Base-by-base conservation (phyloP, 2,797 vertebrate genomes). In the Gallinago solitaria region DNA sequence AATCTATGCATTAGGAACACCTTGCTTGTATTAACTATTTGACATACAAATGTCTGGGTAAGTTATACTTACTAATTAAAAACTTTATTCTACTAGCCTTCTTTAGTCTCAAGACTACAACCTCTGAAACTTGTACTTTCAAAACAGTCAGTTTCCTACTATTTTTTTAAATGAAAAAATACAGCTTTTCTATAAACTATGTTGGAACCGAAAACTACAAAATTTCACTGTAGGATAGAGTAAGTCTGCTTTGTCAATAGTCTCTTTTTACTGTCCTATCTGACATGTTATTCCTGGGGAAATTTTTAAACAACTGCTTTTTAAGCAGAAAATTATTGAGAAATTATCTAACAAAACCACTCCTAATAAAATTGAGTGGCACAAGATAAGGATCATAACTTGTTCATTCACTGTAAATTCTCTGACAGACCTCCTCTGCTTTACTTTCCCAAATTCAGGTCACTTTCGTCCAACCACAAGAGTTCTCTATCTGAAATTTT, bases 171-270 rank as follows among this genome's bases (percentile, higher is more conserved):
- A 85, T 35, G 30, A n/a, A 80, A 59, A 10, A 70, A 63, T 12
- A 59, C 1, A 25, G 19, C 5, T 74, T 92, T 83, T 61, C 39
- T 59, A 24, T 35, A 41, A 60, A 73, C 8, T 15, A 43, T 71
- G 6, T 1, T 56, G 32, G 24, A 92, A 68, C 6, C 32, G 74
- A n/a, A 9, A 70, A 43, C 3, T 67, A 23, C 51, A 92, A 64
- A 93, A 33, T 11, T 39, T 60, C 23, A 63, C 27, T 32, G 33
- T 7, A 64, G 12, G 3, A 64, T 0, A 43, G 3, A 75, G 5
- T 1, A 2, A 60, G 9, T 33, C 21, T 68, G 39, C 8, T 71
- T 79, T 70, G 30, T 51, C 0, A 2, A 30, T 0, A 74, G 20
- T 6, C 13, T 71, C 32, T 47, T 47, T 68, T 19, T 48, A 17